These are phyloP conservation scores for Dioctria linearis DNA, from an alignment of 2,888 invertebrate species.

Conservation along the genomic window DNA sequence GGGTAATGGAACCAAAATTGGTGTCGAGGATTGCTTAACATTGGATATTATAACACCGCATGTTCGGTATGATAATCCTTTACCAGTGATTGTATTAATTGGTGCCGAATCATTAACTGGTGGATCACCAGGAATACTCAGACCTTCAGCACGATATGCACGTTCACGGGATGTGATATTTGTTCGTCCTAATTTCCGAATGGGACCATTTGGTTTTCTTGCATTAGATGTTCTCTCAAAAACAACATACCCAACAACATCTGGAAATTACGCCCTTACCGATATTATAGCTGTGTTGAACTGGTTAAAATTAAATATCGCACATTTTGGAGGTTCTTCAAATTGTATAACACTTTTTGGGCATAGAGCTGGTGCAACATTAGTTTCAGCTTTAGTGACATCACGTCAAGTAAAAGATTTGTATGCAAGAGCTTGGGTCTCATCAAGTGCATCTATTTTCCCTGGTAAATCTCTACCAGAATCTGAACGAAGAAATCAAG, in stretches of 20 bases:
- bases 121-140: slow-evolving; percentile 79
- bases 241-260: slow-evolving; percentile 80
- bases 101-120: slow-evolving; percentile 86
- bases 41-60: slow-evolving; percentile 88
- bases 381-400: slow-evolving; percentile 82
- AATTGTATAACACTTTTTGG: slow-evolving; percentile 86
- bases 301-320: slow-evolving; percentile 88
- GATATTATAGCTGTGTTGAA: slow-evolving; percentile 83
- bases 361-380: slow-evolving; percentile 87
- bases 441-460: slow-evolving; percentile 82
- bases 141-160: slow-evolving; percentile 84
- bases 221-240: slow-evolving; percentile 81
- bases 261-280: slow-evolving; percentile 89
- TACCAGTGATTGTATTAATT: slow-evolving; percentile 87
- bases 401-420: slow-evolving; percentile 76
- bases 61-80: slow-evolving; percentile 82
- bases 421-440: slow-evolving; percentile 85
- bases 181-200: slow-evolving; percentile 88
- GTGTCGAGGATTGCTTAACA: slow-evolving; percentile 86
- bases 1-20: slow-evolving; percentile 77
- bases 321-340: slow-evolving; percentile 87
- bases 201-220: slow-evolving; percentile 86
- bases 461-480: slow-evolving; percentile 77
- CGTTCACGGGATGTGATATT: slow-evolving; percentile 86
- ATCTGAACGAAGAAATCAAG: slow-evolving; percentile 76